phyloP scores from a whole-genome alignment of 2,797 vertebrate genomes.

The Oreochromis mossambicus region DNA sequence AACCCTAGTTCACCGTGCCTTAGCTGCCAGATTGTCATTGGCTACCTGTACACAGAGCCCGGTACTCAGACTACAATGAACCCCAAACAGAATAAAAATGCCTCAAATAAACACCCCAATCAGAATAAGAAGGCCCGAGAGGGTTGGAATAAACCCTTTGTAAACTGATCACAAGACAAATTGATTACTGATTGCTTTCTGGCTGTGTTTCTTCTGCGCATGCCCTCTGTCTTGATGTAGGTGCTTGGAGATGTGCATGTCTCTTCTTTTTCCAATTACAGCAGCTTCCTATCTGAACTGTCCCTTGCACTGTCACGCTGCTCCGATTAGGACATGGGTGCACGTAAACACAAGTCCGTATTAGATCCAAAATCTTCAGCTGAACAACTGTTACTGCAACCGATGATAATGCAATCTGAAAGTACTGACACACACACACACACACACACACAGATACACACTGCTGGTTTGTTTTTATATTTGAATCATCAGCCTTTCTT shows the following conservation, averaged over 20 bases:
- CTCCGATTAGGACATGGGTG: neutral
- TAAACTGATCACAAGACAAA: neutral
- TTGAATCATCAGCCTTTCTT: neutral
- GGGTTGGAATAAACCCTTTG: neutral
- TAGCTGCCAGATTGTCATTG: neutral
- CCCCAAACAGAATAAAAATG: neutral
- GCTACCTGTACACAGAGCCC: neutral
- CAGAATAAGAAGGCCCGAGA: neutral
- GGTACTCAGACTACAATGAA: neutral
- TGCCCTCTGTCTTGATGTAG: neutral
- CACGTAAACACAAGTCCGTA: neutral
- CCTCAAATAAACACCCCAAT: neutral
- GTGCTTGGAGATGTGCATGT: neutral
- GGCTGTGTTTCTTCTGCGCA: neutral
- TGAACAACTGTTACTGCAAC: neutral
- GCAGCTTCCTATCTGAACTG: neutral
- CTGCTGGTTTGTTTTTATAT: neutral
- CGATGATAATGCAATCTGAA: neutral
- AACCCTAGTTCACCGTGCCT: neutral
- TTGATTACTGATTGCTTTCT: neutral
- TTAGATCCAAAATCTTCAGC: neutral
- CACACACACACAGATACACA: neutral
- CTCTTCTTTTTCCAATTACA: neutral
- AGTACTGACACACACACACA: neutral
- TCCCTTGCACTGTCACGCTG: neutral